A percentile compares a stretch with the other conserved stretches of the same genome.
Evolutionary conservation across 2,797 vertebrate genomes (phyloP).

Genomic region (Aselliscus stoliczkanus): DNA sequence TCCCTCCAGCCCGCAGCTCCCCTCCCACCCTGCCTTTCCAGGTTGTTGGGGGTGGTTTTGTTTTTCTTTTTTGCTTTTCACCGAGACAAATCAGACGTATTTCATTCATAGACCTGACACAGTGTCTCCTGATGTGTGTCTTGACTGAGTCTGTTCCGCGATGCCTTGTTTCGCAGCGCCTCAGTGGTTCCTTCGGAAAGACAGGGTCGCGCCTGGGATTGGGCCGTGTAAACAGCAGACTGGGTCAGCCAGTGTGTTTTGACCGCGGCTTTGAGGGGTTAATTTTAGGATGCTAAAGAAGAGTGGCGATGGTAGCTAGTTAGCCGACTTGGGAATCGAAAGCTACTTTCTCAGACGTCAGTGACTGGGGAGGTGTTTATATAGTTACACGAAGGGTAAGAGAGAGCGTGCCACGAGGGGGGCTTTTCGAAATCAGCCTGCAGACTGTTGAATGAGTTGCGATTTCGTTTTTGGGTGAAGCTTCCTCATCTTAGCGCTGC

Average conservation of each 20-base stretch:
- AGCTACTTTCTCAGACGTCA: conserved; percentile 21
- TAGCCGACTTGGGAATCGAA: background rate
- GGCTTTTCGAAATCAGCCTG: background rate
- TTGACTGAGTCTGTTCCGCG: background rate
- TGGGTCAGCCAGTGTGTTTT: conserved; percentile 1
- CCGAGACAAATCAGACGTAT: background rate
- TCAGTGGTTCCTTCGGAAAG: background rate
- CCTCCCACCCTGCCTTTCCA: conserved; percentile 46
- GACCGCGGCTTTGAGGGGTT: conserved; percentile 20
- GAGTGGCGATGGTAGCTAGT: conserved; percentile 1
- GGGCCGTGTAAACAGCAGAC: conserved; percentile 25
- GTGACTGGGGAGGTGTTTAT: background rate
- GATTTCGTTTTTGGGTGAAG: conserved; percentile 38
- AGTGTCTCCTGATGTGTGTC: background rate
- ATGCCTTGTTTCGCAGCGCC: background rate
- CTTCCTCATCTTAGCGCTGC: conserved; percentile 63
- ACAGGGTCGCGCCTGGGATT: background rate
- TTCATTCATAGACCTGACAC: conserved; percentile 59
- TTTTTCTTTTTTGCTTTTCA: background rate
- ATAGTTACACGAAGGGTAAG: background rate
- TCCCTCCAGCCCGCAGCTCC: background rate
- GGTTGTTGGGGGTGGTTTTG: background rate
- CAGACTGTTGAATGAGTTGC: conserved; percentile 6
- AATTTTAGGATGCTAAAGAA: conserved; percentile 46
- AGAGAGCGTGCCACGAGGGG: background rate